Base-by-base conservation (phyloP, 2,888 invertebrate species). In the Pseudococcus jackbeardsleyi region DNA sequence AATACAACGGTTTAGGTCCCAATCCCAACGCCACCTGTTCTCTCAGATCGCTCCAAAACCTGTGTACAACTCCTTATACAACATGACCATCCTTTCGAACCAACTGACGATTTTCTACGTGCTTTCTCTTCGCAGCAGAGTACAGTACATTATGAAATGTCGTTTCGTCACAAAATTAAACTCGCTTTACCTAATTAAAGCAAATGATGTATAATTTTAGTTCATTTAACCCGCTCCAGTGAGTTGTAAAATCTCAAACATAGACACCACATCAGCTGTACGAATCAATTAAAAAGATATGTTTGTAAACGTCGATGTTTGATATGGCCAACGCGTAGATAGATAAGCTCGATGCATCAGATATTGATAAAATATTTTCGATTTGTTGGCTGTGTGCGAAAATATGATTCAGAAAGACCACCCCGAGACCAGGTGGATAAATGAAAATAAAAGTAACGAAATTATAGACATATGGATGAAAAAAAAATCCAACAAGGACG, bases 401-500 rank as follows among this genome's bases (percentile, higher is more conserved):
- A 64, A 64, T 22, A 22, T 22, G n/a, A 0, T n/a, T 54, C n/a
- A n/a, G 1, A 5, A n/a, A 50, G 15, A 50, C 12, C 48, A 50
- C 48, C 48, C 48, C 12, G 46, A 46, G 15, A 15, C 12, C n/a
- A n/a, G n/a, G n/a, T 54, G n/a, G 5, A n/a, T 54, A 15, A 46
- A 72, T 33, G 72, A 82, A n/a, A 82, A 82, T 46, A 46, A 82
- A 82, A 42, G 79, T 82, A 82, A 82, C 26, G 46, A 82, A 42
- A 46, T 82, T 19, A 33, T 9, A 33, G 68, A 79, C n/a, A 79
- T 46, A 42, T 82, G 17, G 15, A 33, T 33, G 26, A 39, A 46
- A 17, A n/a, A 46, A 82, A 46, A 82, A 19, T 5, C 79, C n/a
- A 82, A 82, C 79, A 82, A 82, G 79, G 79, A 82, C 79, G 79